Base-by-base conservation (phyloP, 2,113 vertebrate genomes). In the Myotis lucifugus region DNA sequence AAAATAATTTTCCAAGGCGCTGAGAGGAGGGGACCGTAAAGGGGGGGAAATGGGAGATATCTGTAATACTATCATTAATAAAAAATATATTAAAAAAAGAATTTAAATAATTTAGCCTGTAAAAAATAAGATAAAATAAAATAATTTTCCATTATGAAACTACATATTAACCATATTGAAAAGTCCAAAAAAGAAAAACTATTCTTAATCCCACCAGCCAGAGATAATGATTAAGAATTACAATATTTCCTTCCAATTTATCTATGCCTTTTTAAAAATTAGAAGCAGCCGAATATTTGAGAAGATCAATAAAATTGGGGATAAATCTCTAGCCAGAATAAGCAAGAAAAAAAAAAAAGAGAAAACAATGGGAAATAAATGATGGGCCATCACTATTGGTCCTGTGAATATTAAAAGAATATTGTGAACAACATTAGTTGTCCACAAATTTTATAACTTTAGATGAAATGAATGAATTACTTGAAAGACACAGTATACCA, bases 71-170 rank as follows among this genome's bases (percentile, higher is more conserved):
- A 61, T 12, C 23, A 27, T 61, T 59, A 59, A 59, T 25, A 59
- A 59, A 59, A 61, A 61, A 27, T 46, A 59, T 59, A 8, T 54
- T 59, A 21, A 59, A 27, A 59, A 59, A 61, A 61, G 23, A 61
- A 61, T 25, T 61, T 61, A 61, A 11, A 61, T 61, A 59, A 59
- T 59, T 25, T 59, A 61, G 9, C 23, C 10, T 61, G 59, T 61
- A 61, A 56, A 61, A 61, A 61, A 10, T 61, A 27, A 61, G 56
- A 61, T 27, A 61, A 61, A 61, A 61, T 67, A 91, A 96, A 90
- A 64, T 37, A 90, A 61, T 64, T 85, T 85, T 92, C 84, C 25
- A 87, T 50, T 78, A 95, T 90, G 42, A 69, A 93, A 81, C 12
- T 52, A 61, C 0, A 32, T 46, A 56, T 29, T 81, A 94, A 85